A percentile compares a stretch with the other conserved stretches of the same genome.
These are phyloP conservation scores for Cecropterus lyciades DNA, from an alignment of 1,140 invertebrate genomes.

Conservation along the genomic window DNA sequence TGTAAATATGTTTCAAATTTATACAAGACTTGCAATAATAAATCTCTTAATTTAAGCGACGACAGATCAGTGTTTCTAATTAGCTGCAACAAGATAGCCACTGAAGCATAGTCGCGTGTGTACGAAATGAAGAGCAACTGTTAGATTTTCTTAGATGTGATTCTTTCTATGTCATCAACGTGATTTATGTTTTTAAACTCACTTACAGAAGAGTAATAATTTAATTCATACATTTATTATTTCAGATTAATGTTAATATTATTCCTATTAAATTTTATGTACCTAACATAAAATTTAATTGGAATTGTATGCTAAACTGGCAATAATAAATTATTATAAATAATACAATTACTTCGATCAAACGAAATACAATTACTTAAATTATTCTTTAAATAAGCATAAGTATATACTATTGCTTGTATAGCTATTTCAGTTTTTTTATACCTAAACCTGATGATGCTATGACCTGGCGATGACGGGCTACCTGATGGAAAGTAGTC, in stretches of 20 bases:
- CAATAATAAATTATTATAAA: no score
- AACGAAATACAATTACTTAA: no score
- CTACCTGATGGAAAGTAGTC: no score
- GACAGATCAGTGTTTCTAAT: conserved; percentile 24
- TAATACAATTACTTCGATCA: no score
- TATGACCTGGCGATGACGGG: no score
- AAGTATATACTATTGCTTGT: no score
- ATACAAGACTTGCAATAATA: conserved; percentile 9
- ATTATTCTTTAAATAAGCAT: no score
- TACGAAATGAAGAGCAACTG: conserved; percentile 11
- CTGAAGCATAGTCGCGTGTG: conserved; percentile 15
- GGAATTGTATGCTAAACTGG: no score
- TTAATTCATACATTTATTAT: neutral
- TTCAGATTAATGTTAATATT: no score
- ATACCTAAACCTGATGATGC: no score
- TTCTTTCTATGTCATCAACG: neutral
- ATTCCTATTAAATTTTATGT: no score
- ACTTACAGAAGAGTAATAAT: neutral
- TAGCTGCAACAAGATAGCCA: conserved; percentile 22
- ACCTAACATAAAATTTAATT: neutral
- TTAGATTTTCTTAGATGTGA: conserved; percentile 3
- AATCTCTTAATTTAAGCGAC: conserved; percentile 3
- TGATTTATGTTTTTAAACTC: neutral
- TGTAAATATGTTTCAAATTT: neutral
- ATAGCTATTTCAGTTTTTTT: no score